A percentile compares a stretch with the other conserved stretches of the same genome.
Conservation (phyloP, 2,888 invertebrate species). For the Oegoconia quadripuncta region DNA sequence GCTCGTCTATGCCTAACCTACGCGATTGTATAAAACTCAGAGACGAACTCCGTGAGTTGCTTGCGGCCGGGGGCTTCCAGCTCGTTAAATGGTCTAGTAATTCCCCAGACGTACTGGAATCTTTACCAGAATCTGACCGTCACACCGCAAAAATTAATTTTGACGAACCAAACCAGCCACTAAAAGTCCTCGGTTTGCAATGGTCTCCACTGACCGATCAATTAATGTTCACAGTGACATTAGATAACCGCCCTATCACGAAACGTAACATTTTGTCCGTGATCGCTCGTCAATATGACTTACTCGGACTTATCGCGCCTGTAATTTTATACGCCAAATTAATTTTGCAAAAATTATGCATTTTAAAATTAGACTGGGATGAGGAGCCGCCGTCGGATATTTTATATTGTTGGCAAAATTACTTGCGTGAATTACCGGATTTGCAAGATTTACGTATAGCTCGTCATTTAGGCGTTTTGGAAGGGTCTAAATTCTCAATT, state of each 20-base stretch:
- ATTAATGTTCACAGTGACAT: conserved; percentile 3
- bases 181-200: conserved; percentile 4
- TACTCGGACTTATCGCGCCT: conserved; percentile 4
- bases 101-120: not conserved
- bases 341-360: conserved; percentile 4
- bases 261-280: conserved; percentile 6
- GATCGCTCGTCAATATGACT: conserved; percentile 7
- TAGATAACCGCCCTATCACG: not conserved
- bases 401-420: not conserved
- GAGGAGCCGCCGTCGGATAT: conserved; percentile 1
- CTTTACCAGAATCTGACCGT: conserved; percentile 1
- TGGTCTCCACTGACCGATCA: conserved; percentile 5
- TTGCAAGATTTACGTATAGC: not conserved
- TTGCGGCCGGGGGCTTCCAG: conserved; percentile 4
- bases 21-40: not conserved
- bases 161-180: not conserved
- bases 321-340: conserved; percentile 9
- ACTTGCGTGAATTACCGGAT: not conserved
- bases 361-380: conserved; percentile 5
- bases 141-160: not conserved
- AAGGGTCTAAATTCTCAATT: not conserved
- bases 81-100: conserved; percentile 10
- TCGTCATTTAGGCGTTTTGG: conserved; percentile 4
- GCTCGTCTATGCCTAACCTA: not conserved
- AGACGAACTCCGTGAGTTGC: conserved; percentile 1